phyloP scores from a whole-genome alignment of 2,888 invertebrate species.

The Leptopilina drosophilae region DNA sequence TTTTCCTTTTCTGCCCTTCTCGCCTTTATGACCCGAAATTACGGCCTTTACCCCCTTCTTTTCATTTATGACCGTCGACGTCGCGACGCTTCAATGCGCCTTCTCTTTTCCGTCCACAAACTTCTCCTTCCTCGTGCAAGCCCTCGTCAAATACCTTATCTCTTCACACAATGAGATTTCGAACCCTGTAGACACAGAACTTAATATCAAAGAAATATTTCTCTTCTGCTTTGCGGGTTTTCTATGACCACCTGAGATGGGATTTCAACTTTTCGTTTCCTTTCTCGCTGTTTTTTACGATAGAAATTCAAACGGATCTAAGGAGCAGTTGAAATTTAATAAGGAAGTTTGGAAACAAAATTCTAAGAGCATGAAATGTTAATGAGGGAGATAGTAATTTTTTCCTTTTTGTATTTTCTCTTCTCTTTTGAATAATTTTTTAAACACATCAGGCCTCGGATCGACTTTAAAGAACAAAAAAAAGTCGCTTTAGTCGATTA shows the following conservation, averaged over 20 bases:
- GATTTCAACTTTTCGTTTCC: constrained; percentile 13
- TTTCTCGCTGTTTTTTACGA: background rate
- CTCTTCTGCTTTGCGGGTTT: constrained; percentile 11
- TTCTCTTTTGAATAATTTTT: too few relatives aligned
- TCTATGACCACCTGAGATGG: constrained; percentile 6
- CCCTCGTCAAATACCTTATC: constrained; percentile 56
- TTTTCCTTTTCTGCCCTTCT: constrained; percentile 39
- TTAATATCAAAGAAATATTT: constrained; percentile 27
- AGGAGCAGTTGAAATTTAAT: background rate
- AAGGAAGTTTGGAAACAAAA: background rate
- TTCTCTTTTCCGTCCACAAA: constrained; percentile 14
- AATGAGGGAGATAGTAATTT: too few relatives aligned
- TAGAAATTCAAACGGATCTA: background rate
- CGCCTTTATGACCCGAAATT: constrained; percentile 68
- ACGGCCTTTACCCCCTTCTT: constrained; percentile 60
- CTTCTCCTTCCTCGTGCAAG: constrained; percentile 17
- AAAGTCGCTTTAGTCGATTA: too few relatives aligned
- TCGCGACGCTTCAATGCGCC: constrained; percentile 57
- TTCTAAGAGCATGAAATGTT: background rate
- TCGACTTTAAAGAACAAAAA: too few relatives aligned
- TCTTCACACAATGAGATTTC: constrained; percentile 51
- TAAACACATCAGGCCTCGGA: too few relatives aligned
- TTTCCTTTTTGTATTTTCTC: too few relatives aligned
- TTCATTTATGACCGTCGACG: constrained; percentile 51
- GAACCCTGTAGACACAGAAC: constrained; percentile 3